Evolutionary conservation across 2,888 invertebrate species (phyloP).

Genomic region (Aricia artaxerxes): DNA sequence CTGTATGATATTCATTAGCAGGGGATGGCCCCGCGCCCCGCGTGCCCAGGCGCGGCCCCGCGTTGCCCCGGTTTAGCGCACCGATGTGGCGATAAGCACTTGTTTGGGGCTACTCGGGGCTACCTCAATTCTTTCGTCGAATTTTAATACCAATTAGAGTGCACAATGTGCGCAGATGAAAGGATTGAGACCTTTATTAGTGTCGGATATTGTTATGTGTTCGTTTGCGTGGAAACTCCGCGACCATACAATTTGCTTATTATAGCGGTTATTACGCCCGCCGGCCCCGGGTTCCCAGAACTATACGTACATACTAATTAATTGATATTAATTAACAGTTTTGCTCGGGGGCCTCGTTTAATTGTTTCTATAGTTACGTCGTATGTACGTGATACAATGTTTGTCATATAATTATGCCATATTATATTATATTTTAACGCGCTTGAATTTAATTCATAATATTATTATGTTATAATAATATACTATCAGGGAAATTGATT

Average conservation of each 20-base stretch:
- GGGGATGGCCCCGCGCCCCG: conserved; percentile 1
- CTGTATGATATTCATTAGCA: conserved; percentile 64
- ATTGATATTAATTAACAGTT: conserved; percentile 38
- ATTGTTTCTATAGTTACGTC: conserved; percentile 34
- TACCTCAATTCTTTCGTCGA: conserved; percentile 69
- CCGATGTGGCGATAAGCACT: conserved; percentile 72
- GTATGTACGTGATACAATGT: not conserved
- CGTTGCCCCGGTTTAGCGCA: conserved; percentile 50
- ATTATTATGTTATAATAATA: not conserved
- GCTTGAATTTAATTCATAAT: not conserved
- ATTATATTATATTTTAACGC: not conserved
- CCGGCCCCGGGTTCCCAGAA: conserved; percentile 37
- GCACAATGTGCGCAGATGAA: conserved; percentile 68
- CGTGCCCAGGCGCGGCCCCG: conserved; percentile 34
- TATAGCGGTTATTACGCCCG: conserved; percentile 43
- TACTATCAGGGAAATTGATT: not conserved
- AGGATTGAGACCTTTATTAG: conserved; percentile 75
- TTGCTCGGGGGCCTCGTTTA: conserved; percentile 34
- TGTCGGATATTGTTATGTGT: conserved; percentile 74
- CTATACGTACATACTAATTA: conserved; percentile 32
- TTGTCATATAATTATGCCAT: not conserved
- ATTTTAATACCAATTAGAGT: conserved; percentile 77
- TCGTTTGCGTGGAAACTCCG: conserved; percentile 59
- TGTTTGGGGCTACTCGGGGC: conserved; percentile 73
- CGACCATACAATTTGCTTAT: conserved; percentile 44